Evolutionary conservation across 1,140 invertebrate species (phyloP), one percentile per base, ranked within the genome.

Genomic region (Pseudomyrmex flavicornis): DNA sequence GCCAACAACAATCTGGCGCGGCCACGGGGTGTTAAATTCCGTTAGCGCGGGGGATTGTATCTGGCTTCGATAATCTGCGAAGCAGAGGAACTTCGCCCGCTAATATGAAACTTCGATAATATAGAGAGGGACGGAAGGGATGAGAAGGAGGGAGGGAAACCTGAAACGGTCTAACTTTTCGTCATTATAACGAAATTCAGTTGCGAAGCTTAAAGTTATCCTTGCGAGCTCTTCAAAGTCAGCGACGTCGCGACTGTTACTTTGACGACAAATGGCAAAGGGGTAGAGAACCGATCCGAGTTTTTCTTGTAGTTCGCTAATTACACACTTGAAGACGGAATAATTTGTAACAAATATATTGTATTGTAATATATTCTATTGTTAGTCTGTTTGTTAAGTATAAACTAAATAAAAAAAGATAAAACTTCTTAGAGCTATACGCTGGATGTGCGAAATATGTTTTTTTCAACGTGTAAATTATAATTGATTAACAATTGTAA

Each of bases 21-120:
- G n/a, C n/a, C 15, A 35, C 35, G 65, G 44, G 65, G 44, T 22
- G 12, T 5, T 61, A 48, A 80, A 80, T 70, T 80, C 66, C 44
- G 12, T 15, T n/a, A 15, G 35, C 26, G 54, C 76, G 7, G 22
- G 22, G 76, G 65, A 70, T 80, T 72, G 76, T 80, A 72, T 72
- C 76, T 61, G 76, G 15, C 76, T 80, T 80, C 66, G 76, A 80
- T 80, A 80, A 80, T 72, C 76, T 70, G 22, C 76, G 54, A 70
- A 44, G 66, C 76, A 59, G 76, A 59, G 76, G 59, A 80, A 80
- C 76, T 80, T 80, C 20, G 54, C 22, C 15, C 35, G 48, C 66
- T 80, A 80, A 80, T 80, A 80, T 80, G 66, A 80, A 80, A 80
- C 46, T 80, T 46, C 44, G 66, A 80, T 70, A 70, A 80, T 59